These are phyloP conservation scores for Hydriomena furcata DNA, from an alignment of 2,888 invertebrate species.

Conservation along the genomic window DNA sequence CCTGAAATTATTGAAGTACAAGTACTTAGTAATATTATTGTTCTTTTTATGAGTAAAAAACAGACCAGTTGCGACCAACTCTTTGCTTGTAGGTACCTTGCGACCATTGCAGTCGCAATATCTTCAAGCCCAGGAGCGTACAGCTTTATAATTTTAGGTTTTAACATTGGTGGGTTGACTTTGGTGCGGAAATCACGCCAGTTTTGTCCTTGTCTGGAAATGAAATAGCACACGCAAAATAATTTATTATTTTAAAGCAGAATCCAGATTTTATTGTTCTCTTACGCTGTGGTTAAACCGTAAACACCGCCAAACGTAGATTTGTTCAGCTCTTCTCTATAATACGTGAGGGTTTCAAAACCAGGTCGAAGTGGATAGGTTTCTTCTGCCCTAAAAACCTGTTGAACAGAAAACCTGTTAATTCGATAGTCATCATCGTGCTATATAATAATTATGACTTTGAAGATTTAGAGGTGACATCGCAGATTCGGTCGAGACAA, in stretches of 20 bases:
- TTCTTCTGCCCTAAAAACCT: constrained; percentile 75
- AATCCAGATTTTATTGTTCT: background rate
- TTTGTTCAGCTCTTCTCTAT: constrained; percentile 59
- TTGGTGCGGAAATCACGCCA: constrained; percentile 87
- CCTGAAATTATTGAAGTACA: constrained; percentile 55
- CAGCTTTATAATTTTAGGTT: constrained; percentile 82
- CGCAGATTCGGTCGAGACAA: too few species aligned
- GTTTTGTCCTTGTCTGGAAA: constrained; percentile 82
- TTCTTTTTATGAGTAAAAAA: too few species aligned
- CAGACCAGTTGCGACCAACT: background rate
- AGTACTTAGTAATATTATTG: too few species aligned
- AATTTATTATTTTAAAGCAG: background rate
- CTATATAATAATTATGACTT: too few species aligned
- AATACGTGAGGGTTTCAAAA: constrained; percentile 64
- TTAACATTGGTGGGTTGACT: constrained; percentile 86
- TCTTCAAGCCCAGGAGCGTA: constrained; percentile 76
- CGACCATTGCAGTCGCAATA: constrained; percentile 70
- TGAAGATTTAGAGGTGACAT: background rate
- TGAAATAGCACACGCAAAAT: background rate
- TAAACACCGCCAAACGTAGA: constrained; percentile 59
- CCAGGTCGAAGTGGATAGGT: constrained; percentile 65
- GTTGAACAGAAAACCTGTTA: background rate
- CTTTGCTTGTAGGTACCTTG: constrained; percentile 45
- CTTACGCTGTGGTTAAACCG: constrained; percentile 71
- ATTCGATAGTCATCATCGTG: too few species aligned